Conservation (phyloP, 2,113 vertebrate genomes). For the zebrafish (Danio rerio) region GRCz12tu NC_133179.1:76141001-76141500, state of each 20-base stretch:
- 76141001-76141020: constrained; percentile 77
- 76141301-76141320: constrained; percentile 60
- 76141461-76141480: constrained; percentile 71
- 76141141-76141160: constrained; percentile 76
- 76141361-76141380: constrained; percentile 62
- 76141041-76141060: constrained; percentile 75
- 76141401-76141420: constrained; percentile 68
- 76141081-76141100: constrained; percentile 81
- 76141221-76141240: constrained; percentile 56
- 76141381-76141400: constrained; percentile 54
- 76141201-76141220: constrained; percentile 78
- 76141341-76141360: constrained; percentile 76
- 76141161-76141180: constrained; percentile 77
- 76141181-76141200: constrained; percentile 73
- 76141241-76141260: neutral
- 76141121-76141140: constrained; percentile 65
- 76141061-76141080: constrained; percentile 81
- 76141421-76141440: constrained; percentile 68
- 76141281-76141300: constrained; percentile 78
- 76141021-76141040: constrained; percentile 76
- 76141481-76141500: constrained; percentile 72
- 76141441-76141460: constrained; percentile 76
- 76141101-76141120: constrained; percentile 75
- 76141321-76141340: constrained; percentile 63
- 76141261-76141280: neutral